Evolutionary conservation across 2,797 vertebrate species (phyloP), one percentile per base, ranked within the genome.

Genomic region (Rhinella marina): DNA sequence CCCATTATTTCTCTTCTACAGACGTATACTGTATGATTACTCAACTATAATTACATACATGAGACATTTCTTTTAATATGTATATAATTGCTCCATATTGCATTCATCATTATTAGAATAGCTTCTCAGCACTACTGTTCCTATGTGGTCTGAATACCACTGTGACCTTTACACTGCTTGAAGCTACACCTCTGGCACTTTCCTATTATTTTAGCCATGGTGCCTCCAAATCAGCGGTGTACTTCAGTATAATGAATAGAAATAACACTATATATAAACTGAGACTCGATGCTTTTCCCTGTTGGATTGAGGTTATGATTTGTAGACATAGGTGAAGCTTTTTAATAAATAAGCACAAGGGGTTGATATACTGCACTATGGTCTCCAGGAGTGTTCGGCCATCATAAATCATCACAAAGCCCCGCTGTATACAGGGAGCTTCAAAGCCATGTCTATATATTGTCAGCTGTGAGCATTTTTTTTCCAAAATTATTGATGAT

Each of bases 321-420:
- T 76, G 72, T 52, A 41, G 72, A 10, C 11, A 76, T 76, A 52
- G 9, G 21, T 50, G 48, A 50, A 23, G 21, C 72, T 52, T 23
- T 76, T 41, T 76, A 76, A 76, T 76, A 76, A 76, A n/a, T 72
- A 72, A 25, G 68, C 6, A 72, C 8, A 8, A 17, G 68, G 68
- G 6, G 8, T 14, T 32, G 27, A 72, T 52, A 50, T 76, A 76
- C 48, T 50, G 32, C 48, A 50, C 52, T 76, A 41, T 72, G 68
- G 68, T 76, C 21, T 76, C 21, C 72, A 1, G 21, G 41, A 52
- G 19, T 10, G 3, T 52, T 41, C 21, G 21, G 52, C 72, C 21
- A 13, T 10, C 72, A 76, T 76, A 50, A 76, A 76, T 76, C 41
- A 50, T 76, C 12, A 41, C 4, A 23, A 21, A 23, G 41, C 72